Evolutionary conservation across 1,140 invertebrate species (phyloP).

Genomic region (Drosophila virilis): DNA sequence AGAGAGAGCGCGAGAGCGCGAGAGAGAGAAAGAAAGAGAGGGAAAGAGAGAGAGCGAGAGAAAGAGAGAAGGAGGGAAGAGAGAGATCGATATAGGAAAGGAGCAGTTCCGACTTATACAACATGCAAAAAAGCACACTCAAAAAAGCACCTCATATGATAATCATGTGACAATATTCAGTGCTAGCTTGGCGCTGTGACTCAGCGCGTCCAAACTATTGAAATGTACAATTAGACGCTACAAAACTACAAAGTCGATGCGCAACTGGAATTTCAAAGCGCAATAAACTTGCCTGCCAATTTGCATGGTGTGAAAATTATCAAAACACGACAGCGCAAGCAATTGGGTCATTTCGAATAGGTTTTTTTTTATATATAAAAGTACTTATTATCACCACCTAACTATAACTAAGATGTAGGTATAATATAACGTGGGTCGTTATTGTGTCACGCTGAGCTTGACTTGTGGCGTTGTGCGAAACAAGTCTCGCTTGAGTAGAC

Average conservation of each 20-base stretch:
- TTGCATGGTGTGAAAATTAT: slow-evolving; percentile 75
- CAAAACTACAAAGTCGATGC: slow-evolving; percentile 37
- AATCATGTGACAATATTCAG: slow-evolving; percentile 72
- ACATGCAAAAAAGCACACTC: slow-evolving; percentile 29
- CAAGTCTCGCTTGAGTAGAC: neutral
- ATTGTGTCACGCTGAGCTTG: slow-evolving; percentile 5
- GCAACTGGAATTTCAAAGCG: slow-evolving; percentile 54
- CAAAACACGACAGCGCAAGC: slow-evolving; percentile 45
- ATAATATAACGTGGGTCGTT: slow-evolving; percentile 1
- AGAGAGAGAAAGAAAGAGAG: neutral
- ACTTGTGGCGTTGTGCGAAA: neutral
- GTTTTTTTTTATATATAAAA: neutral
- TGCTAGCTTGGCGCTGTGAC: slow-evolving; percentile 33
- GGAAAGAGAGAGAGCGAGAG: neutral
- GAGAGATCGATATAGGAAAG: neutral
- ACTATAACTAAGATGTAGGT: slow-evolving; percentile 10
- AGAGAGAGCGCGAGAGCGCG: too few relatives aligned
- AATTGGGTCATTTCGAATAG: slow-evolving; percentile 63
- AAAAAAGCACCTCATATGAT: slow-evolving; percentile 51
- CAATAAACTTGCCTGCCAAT: slow-evolving; percentile 59
- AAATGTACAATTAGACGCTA: slow-evolving; percentile 61
- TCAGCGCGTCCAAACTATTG: slow-evolving; percentile 54
- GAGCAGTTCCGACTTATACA: slow-evolving; percentile 19
- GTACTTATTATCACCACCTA: slow-evolving; percentile 16
- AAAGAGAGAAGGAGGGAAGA: too few relatives aligned